phyloP scores from a whole-genome alignment of 2,888 invertebrate species.

The Ashinkailepas kermadecensis region DNA sequence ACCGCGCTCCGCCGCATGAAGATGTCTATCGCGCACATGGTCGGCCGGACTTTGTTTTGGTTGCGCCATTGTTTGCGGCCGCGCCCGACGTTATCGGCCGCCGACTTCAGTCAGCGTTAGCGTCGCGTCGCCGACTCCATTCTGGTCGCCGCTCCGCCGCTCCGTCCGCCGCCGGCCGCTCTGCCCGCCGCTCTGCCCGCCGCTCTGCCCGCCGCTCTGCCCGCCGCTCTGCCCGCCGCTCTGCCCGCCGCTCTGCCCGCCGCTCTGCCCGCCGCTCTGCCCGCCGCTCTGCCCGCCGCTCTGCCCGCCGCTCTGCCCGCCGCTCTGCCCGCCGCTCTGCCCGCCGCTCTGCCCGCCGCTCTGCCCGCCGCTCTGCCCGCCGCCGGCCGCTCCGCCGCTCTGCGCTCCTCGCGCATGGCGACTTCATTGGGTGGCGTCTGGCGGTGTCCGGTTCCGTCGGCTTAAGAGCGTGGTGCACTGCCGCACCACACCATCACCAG shows the following conservation, averaged over 20 bases:
- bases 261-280: conserved; percentile 8
- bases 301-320: not conserved
- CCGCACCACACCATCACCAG: too few relatives aligned
- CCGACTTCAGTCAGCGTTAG: not conserved
- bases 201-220: not conserved
- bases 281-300: not conserved
- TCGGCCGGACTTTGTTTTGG: not conserved
- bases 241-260: not conserved
- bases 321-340: not conserved
- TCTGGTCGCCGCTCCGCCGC: not conserved
- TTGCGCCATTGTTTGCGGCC: conserved; percentile 4
- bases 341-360: not conserved
- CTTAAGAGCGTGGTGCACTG: too few relatives aligned
- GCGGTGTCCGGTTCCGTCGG: too few relatives aligned
- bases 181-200: not conserved
- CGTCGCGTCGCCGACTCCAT: not conserved
- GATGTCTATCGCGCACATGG: not conserved
- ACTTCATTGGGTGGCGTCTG: too few relatives aligned
- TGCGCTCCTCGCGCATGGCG: not conserved
- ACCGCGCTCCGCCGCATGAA: not conserved
- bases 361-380: not conserved
- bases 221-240: not conserved
- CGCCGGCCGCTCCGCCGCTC: not conserved
- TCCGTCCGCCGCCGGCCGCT: not conserved
- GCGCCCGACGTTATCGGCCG: not conserved